Percentiles rank a stretch among this genome's conserved stretches.
phyloP scores from a whole-genome alignment of 2,113 vertebrate species.

The Macrotis lagotis region DNA sequence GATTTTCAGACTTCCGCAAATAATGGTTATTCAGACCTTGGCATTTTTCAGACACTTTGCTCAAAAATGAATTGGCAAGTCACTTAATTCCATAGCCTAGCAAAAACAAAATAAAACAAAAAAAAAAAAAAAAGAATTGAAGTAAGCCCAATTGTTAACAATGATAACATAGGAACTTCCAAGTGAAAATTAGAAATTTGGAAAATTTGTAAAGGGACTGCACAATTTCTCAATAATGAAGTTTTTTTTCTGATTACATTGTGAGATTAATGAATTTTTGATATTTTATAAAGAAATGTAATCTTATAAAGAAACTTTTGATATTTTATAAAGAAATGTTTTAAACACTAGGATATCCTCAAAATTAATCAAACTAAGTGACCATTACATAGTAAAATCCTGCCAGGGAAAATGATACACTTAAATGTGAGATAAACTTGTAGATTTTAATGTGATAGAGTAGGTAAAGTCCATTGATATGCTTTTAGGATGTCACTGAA shows the following conservation, averaged over 20 bases:
- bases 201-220: neutral
- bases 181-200: neutral
- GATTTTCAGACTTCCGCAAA: neutral
- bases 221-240: neutral
- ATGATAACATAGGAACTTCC: neutral
- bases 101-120: too few relatives aligned
- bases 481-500: neutral
- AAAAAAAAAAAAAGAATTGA: too few relatives aligned
- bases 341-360: neutral
- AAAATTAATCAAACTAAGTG: neutral
- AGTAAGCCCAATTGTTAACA: too few relatives aligned
- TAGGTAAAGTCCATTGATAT: neutral
- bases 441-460: neutral
- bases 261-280: too few relatives aligned
- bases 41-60: too few relatives aligned
- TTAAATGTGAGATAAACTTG: neutral
- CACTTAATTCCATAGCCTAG: too few relatives aligned
- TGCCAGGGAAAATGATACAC: neutral
- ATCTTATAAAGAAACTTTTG: too few relatives aligned
- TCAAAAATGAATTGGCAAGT: too few relatives aligned
- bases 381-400: neutral
- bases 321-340: neutral
- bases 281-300: too few relatives aligned
- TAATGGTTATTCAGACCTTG: neutral
- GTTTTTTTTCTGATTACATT: neutral